Evolutionary conservation across 2,888 invertebrate genomes (phyloP).

Genomic region (Leucophenga maculata): DNA sequence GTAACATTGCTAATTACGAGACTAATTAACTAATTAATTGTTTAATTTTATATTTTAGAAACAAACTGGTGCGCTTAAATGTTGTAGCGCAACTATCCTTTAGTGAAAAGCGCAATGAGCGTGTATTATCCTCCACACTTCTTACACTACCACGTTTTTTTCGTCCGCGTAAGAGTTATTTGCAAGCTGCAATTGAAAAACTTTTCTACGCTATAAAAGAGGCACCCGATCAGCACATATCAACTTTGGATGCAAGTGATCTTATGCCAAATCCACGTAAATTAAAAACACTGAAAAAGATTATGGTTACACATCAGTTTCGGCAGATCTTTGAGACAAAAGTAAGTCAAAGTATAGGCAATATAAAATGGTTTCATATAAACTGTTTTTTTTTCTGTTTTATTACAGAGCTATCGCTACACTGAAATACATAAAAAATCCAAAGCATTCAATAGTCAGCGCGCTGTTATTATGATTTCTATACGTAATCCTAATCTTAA

Average conservation of each 20-base stretch:
- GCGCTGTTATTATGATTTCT: conserved; percentile 74
- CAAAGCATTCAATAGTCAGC: conserved; percentile 41
- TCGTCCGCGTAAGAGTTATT: conserved; percentile 75
- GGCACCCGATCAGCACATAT: conserved; percentile 74
- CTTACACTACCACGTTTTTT: conserved; percentile 79
- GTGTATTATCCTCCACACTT: conserved; percentile 73
- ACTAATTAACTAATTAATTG: not conserved
- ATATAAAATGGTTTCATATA: too few relatives aligned
- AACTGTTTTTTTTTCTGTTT: not conserved
- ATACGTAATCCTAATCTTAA: conserved; percentile 76
- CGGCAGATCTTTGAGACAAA: conserved; percentile 75
- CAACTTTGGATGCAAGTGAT: conserved; percentile 73
- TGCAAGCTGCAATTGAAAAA: conserved; percentile 67
- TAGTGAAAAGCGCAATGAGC: conserved; percentile 72
- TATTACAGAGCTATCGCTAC: conserved; percentile 37
- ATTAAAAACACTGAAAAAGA: conserved; percentile 53
- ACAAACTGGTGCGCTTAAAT: conserved; percentile 75
- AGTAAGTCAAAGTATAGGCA: conserved; percentile 41
- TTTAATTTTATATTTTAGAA: conserved; percentile 68
- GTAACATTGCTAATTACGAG: not conserved
- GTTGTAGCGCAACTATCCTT: conserved; percentile 78
- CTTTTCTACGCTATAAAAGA: conserved; percentile 68
- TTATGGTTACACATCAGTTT: conserved; percentile 71
- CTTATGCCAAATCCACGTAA: conserved; percentile 51
- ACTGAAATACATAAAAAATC: conserved; percentile 33